Evolutionary conservation across 35 echinoderm and acorn worm species (phyloP).

Genomic region (Eucidaris tribuloides): DNA sequence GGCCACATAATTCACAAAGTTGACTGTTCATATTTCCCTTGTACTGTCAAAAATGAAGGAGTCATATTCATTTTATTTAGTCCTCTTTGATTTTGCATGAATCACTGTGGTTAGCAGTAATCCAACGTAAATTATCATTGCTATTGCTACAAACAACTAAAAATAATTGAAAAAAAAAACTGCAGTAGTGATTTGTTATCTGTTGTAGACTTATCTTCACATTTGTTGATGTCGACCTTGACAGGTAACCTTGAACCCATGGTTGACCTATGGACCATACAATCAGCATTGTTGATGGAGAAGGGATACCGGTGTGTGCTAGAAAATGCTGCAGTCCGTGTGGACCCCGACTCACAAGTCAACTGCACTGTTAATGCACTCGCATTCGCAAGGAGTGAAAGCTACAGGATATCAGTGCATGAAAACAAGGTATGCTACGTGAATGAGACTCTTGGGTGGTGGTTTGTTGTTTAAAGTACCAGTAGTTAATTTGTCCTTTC

Average conservation of each 20-base stretch:
- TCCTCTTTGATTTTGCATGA: too few species aligned
- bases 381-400: background rate
- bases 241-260: conserved; percentile 16
- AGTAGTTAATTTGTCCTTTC: too few species aligned
- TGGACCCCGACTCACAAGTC: background rate
- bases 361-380: background rate
- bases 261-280: conserved; percentile 25
- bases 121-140: too few species aligned
- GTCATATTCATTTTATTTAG: too few species aligned
- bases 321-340: background rate
- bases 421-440: conserved; percentile 1
- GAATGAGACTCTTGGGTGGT: background rate
- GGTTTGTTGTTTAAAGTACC: too few species aligned
- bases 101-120: too few species aligned
- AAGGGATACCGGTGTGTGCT: conserved; percentile 20
- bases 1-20: too few species aligned
- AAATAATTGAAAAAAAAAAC: background rate
- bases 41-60: too few species aligned
- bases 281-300: conserved; percentile 25
- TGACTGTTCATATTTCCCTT: too few species aligned
- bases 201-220: background rate
- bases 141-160: too few species aligned
- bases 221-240: background rate
- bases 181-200: background rate
- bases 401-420: conserved; percentile 10